Percentiles rank a stretch among this genome's conserved stretches.
phyloP scores from a whole-genome alignment of 2,113 vertebrate species.

The Genyomyrus donnyi region DNA sequence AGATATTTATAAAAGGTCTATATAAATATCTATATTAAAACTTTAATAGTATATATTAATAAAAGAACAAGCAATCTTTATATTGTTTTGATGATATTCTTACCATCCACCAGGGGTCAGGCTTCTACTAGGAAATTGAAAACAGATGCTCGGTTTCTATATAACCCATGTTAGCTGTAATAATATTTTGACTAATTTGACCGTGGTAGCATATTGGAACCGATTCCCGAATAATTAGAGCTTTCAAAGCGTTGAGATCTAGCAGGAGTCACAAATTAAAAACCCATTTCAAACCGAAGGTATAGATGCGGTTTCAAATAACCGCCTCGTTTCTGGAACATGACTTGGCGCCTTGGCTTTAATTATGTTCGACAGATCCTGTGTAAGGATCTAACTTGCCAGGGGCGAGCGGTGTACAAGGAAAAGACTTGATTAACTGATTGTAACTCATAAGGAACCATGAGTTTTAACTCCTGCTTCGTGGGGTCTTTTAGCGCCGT shows the following conservation, averaged over 20 bases:
- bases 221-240: not conserved
- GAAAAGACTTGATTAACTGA: not conserved
- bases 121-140: slow-evolving; percentile 1
- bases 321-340: not conserved
- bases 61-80: not conserved
- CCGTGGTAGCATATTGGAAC: not conserved
- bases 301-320: not conserved
- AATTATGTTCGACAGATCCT: not conserved
- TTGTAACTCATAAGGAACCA: not conserved
- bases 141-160: not conserved
- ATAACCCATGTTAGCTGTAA: not conserved
- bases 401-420: not conserved
- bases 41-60: not conserved
- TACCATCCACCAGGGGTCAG: slow-evolving; percentile 1
- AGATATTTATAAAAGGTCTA: not conserved
- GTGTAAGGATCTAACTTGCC: not conserved
- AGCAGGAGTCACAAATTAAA: not conserved
- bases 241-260: not conserved
- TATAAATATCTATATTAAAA: not conserved
- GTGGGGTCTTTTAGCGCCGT: no score
- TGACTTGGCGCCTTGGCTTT: not conserved
- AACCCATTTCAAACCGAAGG: not conserved
- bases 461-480: not conserved
- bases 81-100: not conserved
- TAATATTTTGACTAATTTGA: not conserved